Conservation (phyloP, 2,888 invertebrate genomes). For the Metopia argyrocephala region DNA sequence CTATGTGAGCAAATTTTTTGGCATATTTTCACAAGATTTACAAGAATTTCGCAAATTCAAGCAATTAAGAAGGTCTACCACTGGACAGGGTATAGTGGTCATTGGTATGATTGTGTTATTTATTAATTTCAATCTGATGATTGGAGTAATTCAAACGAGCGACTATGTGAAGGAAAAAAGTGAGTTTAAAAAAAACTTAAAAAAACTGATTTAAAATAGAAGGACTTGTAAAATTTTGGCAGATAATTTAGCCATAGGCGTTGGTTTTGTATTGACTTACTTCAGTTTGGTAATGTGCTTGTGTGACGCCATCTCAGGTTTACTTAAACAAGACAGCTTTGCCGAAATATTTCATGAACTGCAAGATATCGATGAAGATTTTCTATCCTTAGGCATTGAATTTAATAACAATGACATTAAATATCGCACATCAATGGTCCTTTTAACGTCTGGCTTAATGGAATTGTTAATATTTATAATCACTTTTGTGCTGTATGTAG, state of each 20-base stretch:
- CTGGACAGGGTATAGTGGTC: conserved; percentile 72
- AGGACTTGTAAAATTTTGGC: no score
- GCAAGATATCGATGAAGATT: conserved; percentile 74
- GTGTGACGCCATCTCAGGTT: conserved; percentile 74
- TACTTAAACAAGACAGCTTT: conserved; percentile 74
- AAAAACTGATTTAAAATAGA: background rate
- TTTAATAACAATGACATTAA: conserved; percentile 71
- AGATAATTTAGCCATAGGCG: conserved; percentile 75
- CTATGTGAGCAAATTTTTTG: conserved; percentile 74
- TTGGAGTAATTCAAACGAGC: conserved; percentile 69
- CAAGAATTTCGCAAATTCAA: conserved; percentile 69
- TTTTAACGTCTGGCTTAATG: conserved; percentile 68
- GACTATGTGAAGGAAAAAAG: conserved; percentile 70
- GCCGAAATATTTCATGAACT: conserved; percentile 73
- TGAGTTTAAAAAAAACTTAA: conserved; percentile 64
- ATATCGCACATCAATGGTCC: conserved; percentile 69
- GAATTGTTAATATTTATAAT: conserved; percentile 70
- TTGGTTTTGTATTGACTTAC: conserved; percentile 76
- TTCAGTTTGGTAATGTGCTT: conserved; percentile 75
- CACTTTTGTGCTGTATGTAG: conserved; percentile 70
- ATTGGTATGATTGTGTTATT: conserved; percentile 66
- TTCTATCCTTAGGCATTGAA: conserved; percentile 71
- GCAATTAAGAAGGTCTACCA: conserved; percentile 71
- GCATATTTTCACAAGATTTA: conserved; percentile 74
- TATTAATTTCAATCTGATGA: conserved; percentile 73